Conservation (phyloP, 2,797 vertebrate genomes). For the Parauchenoglanis punctatus region DNA sequence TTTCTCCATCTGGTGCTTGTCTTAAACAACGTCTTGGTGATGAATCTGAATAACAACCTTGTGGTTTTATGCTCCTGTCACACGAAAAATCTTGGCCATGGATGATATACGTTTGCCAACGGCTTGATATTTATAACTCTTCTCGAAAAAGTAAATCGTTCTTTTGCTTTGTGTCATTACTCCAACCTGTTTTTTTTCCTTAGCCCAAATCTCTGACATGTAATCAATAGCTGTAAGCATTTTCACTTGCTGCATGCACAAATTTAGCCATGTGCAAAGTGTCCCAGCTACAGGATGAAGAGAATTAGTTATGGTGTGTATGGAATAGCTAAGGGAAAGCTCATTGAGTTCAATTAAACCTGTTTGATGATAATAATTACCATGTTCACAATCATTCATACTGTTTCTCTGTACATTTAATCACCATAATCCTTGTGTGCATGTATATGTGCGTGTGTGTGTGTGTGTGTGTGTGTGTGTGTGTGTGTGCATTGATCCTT, state of each 20-base stretch:
- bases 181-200: conserved; percentile 19
- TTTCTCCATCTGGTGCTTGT: conserved; percentile 27
- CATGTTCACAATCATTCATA: not conserved
- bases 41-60: conserved; percentile 39
- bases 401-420: not conserved
- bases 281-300: conserved; percentile 6
- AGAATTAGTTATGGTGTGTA: conserved; percentile 14
- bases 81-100: conserved; percentile 18
- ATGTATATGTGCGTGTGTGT: not conserved
- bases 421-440: conserved; percentile 6
- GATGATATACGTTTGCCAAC: conserved; percentile 23
- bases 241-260: conserved; percentile 30
- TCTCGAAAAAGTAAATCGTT: conserved; percentile 38
- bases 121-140: conserved; percentile 36
- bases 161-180: conserved; percentile 45
- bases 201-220: conserved; percentile 47
- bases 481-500: not conserved
- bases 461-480: not conserved
- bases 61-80: conserved; percentile 30
- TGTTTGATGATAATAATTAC: not conserved
- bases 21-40: conserved; percentile 28
- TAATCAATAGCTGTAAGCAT: conserved; percentile 44
- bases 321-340: not conserved
- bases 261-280: conserved; percentile 18
- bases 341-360: not conserved